A percentile compares a stretch with the other conserved stretches of the same genome.
These are phyloP conservation scores for Spodoptera litura DNA, from an alignment of 1,140 invertebrate species.

Conservation along the genomic window DNA sequence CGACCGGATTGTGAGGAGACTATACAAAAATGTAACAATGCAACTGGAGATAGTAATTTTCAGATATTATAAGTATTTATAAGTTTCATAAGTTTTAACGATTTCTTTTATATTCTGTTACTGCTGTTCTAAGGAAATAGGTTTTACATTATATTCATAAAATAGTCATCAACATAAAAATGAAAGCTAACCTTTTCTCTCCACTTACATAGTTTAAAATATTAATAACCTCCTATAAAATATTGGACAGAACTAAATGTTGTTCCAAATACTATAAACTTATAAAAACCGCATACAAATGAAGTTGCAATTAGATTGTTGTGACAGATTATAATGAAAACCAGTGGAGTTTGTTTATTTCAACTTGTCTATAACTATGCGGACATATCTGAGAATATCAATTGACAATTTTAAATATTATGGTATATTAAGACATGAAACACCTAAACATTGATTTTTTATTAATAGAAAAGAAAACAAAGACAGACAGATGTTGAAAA, in stretches of 20 bases:
- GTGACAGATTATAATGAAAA: conserved; percentile 34
- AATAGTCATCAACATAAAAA: conserved; percentile 5
- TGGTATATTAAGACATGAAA: too few species aligned
- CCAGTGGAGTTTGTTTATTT: conserved; percentile 27
- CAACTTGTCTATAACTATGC: not conserved
- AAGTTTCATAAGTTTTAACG: not conserved
- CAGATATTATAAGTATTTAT: not conserved
- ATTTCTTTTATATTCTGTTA: not conserved
- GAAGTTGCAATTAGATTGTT: conserved; percentile 25
- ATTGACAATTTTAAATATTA: too few species aligned
- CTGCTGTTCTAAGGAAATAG: not conserved
- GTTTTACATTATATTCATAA: not conserved
- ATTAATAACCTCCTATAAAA: conserved; percentile 33
- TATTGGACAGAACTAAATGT: conserved; percentile 11
- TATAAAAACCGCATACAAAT: conserved; percentile 25
- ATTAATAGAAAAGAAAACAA: too few species aligned
- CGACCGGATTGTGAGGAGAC: conserved; percentile 19
- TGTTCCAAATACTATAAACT: conserved; percentile 30
- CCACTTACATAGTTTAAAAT: conserved; percentile 30
- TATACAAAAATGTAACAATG: conserved; percentile 6
- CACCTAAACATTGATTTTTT: too few species aligned
- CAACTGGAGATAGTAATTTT: conserved; percentile 17
- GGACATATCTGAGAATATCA: not conserved
- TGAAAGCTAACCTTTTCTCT: conserved; percentile 17
- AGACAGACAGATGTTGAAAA: too few species aligned